Percentiles rank a stretch among this genome's conserved stretches.
Conservation (phyloP, 2,888 invertebrate genomes). For the Acanthoscelides obtectus region DNA sequence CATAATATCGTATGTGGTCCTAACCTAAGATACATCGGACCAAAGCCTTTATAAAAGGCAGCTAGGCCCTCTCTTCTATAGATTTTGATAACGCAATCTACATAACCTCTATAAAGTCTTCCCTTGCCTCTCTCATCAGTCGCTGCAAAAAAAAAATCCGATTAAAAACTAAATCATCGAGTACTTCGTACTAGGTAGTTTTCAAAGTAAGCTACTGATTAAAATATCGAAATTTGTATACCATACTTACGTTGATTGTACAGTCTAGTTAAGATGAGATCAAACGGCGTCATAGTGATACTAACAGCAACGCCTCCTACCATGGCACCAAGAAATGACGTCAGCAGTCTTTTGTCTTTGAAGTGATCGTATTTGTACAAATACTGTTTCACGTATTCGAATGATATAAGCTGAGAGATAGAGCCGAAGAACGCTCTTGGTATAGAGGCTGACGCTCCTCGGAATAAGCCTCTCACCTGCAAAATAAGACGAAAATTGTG, state of each 20-base stretch:
- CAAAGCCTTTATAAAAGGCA: constrained; percentile 88
- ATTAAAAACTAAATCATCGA: neutral
- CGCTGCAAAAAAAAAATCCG: constrained; percentile 38
- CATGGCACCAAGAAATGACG: constrained; percentile 65
- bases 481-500: constrained; percentile 16
- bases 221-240: constrained; percentile 4
- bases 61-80: constrained; percentile 68
- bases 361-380: constrained; percentile 39
- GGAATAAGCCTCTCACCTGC: constrained; percentile 62
- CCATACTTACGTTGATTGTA: constrained; percentile 75
- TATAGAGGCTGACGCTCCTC: constrained; percentile 69
- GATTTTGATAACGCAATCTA: constrained; percentile 75
- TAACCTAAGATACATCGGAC: constrained; percentile 80
- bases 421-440: constrained; percentile 75
- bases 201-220: neutral
- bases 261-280: constrained; percentile 79
- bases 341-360: constrained; percentile 50
- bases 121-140: constrained; percentile 59
- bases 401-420: constrained; percentile 75
- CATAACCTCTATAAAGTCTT: constrained; percentile 63
- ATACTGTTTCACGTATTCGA: constrained; percentile 59
- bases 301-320: constrained; percentile 73
- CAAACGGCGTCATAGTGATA: constrained; percentile 78
- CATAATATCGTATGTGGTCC: constrained; percentile 88
- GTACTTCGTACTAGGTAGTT: neutral